Base-by-base conservation (phyloP, 2,797 vertebrate species). In the Anisognathus igniventris region DNA sequence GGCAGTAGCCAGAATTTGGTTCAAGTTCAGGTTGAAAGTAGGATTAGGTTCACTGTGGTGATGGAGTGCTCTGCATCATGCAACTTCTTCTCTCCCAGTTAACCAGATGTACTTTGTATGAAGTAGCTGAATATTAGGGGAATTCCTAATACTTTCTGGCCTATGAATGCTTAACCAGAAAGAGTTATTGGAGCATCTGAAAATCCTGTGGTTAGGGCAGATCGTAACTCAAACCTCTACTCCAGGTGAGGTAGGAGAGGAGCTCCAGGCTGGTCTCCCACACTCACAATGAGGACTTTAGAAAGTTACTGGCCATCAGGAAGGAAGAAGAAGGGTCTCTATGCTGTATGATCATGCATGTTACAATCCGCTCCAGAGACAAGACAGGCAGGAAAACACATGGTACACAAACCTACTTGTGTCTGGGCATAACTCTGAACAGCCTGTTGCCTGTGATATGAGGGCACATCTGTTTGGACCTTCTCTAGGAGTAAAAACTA, bases 141-240 rank as follows among this genome's bases (percentile, higher is more conserved):
- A 95, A 93, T 95, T 96, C 92, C 79, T 88, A 71, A 74, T 18
- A 37, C 15, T 39, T 94, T 86, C 72, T 83, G 57, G 60, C 12
- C 71, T 27, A 51, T 65, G 30, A 70, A 62, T 73, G 56, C 50
- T 79, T 83, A 80, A 90, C 44, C 6, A 6, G 47, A 58, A 86
- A 64, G 39, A 44, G 22, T 51, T 87, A 54, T 5, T 30, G 13
- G 6, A 78, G 35, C 54, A 82, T 28, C 78, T 53, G 71, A 87
- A 91, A 92, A 70, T 87, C 48, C 40, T 82, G 74, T 66, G 81
- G 87, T 81, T 76, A 73, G 35, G 27, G 14, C 60, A 87, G 56
- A 90, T 64, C 82, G 40, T 33, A 93, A 35, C 37, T 71, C 53
- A 88, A 94, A 48, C 37, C 48, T 88, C 66, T 82, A 1, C 27